phyloP scores from a whole-genome alignment of 2,888 invertebrate species.

The Orthonychiurus folsomi region DNA sequence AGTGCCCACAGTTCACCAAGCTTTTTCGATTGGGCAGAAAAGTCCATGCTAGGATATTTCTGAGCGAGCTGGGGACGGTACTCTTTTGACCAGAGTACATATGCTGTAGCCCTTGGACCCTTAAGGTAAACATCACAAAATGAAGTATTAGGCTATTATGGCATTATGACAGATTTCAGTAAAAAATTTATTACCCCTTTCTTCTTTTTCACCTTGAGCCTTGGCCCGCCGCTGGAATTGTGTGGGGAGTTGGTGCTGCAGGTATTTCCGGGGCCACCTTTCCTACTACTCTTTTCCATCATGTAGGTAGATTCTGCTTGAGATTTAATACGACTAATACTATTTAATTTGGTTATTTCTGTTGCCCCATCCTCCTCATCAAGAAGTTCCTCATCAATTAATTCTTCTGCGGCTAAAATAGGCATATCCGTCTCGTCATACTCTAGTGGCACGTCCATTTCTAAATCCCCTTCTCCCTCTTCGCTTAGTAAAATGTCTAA shows the following conservation, averaged over 20 bases:
- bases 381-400: conserved; percentile 31
- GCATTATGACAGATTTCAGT: conserved; percentile 31
- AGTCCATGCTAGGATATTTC: conserved; percentile 50
- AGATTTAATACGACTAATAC: conserved; percentile 28
- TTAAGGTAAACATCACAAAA: conserved; percentile 45
- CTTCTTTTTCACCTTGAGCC: conserved; percentile 5
- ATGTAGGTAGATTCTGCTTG: conserved; percentile 55
- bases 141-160: background rate
- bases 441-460: conserved; percentile 44
- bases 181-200: conserved; percentile 52
- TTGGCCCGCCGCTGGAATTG: background rate
- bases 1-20: conserved; percentile 84
- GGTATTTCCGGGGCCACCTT: background rate
- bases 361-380: conserved; percentile 37
- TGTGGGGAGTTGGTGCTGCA: background rate
- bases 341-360: conserved; percentile 21
- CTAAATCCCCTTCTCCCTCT: conserved; percentile 45
- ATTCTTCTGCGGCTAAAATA: conserved; percentile 32
- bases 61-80: conserved; percentile 59
- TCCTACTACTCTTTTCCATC: conserved; percentile 57
- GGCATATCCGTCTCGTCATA: conserved; percentile 32
- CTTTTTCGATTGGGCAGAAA: conserved; percentile 70
- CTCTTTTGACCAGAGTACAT: conserved; percentile 84
- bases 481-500: conserved; percentile 35
- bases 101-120: conserved; percentile 74